Evolutionary conservation across 2,797 vertebrate species (phyloP), one percentile per base, ranked within the genome.

Genomic region (Hyperoplus lanceolatus): DNA sequence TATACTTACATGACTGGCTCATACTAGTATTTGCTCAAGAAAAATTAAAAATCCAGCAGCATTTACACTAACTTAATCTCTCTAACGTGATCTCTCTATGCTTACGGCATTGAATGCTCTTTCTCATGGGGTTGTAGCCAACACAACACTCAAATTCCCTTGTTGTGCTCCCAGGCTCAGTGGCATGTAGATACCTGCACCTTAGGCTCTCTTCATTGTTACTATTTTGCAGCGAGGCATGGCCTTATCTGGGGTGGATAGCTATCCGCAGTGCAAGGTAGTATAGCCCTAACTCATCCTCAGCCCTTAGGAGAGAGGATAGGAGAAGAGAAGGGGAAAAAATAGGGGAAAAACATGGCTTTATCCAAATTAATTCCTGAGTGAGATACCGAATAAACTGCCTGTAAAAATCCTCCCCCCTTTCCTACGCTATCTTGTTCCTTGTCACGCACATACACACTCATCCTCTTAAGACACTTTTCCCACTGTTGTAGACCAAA

Each of bases 141-240:
- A 79, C 62, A 16, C 57, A 45, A 10, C 60, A 13, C 36, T 67
- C 36, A 18, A 14, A 70, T 74, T 71, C 39, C 61, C 18, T 4
- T 13, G 14, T 68, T 63, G 65, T 49, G 67, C 77, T 11, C 46
- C 12, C 4, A 49, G 73, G 46, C 75, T 76, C 64, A 10, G 67
- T 73, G 87, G 83, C 91, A 81, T 90, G 92, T 87, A 89, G 68
- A 64, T 90, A 91, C 93, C 89, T 92, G 94, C 87, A 79, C 77
- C 81, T 53, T 29, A 29, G 62, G 73, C 82, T 65, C 57, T 8
- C 65, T 60, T 81, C 83, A 82, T 87, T 93, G 93, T 92, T 91
- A 90, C 89, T 87, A 60, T 90, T 90, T 85, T 88, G 73, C 84
- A 90, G 76, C 78, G 87, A 84, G 79, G 85, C 83, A 6, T 86